Percentiles rank a stretch among this genome's conserved stretches.
Conservation (phyloP, 64 coral and sea anemone genomes). For the Porites australiensis region DNA sequence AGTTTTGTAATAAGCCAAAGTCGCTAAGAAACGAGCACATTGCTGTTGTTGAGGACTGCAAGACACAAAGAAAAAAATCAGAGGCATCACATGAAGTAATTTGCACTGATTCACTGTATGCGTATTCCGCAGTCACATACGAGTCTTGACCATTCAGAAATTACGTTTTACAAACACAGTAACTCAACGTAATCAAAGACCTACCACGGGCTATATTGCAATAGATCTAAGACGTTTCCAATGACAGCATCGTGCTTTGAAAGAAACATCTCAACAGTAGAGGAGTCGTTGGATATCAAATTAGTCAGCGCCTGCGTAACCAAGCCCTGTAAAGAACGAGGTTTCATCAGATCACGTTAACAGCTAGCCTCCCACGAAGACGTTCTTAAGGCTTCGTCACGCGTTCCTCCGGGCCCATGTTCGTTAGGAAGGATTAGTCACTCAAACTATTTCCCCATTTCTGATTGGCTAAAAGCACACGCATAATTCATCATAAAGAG, state of each 20-base stretch:
- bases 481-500: too few species aligned
- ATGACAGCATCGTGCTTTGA: slow-evolving; percentile 52
- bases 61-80: neutral
- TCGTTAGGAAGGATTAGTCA: too few species aligned
- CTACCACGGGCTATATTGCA: slow-evolving; percentile 64
- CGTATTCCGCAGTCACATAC: too few species aligned
- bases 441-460: too few species aligned
- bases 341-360: too few species aligned
- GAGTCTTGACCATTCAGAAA: too few species aligned
- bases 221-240: slow-evolving; percentile 3
- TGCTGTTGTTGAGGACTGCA: slow-evolving; percentile 74
- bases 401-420: too few species aligned
- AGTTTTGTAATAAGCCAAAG: slow-evolving; percentile 40
- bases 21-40: slow-evolving; percentile 62
- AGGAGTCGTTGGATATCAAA: slow-evolving; percentile 51
- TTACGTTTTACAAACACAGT: too few species aligned
- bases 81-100: too few species aligned
- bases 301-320: slow-evolving; percentile 20
- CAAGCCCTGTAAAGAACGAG: slow-evolving; percentile 23
- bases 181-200: neutral
- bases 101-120: neutral
- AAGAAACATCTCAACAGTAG: slow-evolving; percentile 51
- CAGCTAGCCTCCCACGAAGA: too few species aligned
- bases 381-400: too few species aligned
- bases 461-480: too few species aligned